Evolutionary conservation across 2,888 invertebrate genomes (phyloP).

Genomic region (Pinctada fucata): DNA sequence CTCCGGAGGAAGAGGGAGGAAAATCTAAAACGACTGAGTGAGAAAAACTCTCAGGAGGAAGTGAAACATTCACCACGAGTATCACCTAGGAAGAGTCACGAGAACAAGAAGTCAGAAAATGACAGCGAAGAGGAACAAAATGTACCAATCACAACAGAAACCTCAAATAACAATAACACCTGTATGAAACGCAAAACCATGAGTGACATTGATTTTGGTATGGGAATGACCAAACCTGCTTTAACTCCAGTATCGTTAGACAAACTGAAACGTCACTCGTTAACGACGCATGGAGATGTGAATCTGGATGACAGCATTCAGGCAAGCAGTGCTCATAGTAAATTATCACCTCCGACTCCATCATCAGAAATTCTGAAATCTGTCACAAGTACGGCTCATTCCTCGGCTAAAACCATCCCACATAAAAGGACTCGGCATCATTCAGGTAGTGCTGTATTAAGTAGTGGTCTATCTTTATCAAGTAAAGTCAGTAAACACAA

Average conservation of each 20-base stretch:
- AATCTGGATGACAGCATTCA: slow-evolving; percentile 63
- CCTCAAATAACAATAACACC: neutral
- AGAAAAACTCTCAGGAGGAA: slow-evolving; percentile 11
- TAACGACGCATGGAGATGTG: slow-evolving; percentile 19
- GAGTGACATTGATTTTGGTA: neutral
- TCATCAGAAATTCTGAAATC: neutral
- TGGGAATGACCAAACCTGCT: slow-evolving; percentile 21
- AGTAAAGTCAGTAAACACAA: slow-evolving; percentile 2
- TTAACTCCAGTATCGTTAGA: slow-evolving; percentile 29
- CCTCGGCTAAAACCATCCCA: slow-evolving; percentile 7
- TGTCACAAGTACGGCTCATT: neutral
- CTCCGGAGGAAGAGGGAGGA: slow-evolving; percentile 66
- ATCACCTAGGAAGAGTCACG: slow-evolving; percentile 34
- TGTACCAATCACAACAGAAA: neutral
- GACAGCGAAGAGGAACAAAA: slow-evolving; percentile 10
- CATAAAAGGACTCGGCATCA: slow-evolving; percentile 21
- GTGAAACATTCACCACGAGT: slow-evolving; percentile 28
- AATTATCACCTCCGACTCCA: neutral
- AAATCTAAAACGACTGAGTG: slow-evolving; percentile 29
- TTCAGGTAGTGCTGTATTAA: slow-evolving; percentile 3
- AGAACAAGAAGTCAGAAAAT: slow-evolving; percentile 8
- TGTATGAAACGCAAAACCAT: neutral
- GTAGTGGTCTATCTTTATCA: neutral
- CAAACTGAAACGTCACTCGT: slow-evolving; percentile 23
- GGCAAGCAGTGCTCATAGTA: slow-evolving; percentile 45